Evolutionary conservation across 2,113 vertebrate species (phyloP).

Genomic region (Pycnonotus jocosus): DNA sequence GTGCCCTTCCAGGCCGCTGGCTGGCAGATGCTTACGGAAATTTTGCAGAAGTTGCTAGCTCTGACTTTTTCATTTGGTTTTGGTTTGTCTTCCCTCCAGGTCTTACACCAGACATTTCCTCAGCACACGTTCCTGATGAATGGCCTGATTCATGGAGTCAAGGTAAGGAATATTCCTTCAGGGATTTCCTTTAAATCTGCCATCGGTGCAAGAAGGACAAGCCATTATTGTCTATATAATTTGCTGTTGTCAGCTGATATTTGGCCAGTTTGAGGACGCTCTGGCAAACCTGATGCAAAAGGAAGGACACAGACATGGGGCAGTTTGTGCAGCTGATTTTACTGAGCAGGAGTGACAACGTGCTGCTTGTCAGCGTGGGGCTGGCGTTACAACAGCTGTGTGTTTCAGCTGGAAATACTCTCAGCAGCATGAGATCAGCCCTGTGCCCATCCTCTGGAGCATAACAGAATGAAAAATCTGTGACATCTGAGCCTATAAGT

Average conservation of each 20-base stretch:
- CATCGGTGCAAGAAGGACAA: background rate
- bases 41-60: background rate
- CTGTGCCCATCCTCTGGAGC: background rate
- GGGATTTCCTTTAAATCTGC: background rate
- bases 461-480: background rate
- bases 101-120: constrained; percentile 88
- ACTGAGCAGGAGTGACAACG: background rate
- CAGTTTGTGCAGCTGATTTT: background rate
- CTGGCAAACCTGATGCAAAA: background rate
- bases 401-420: background rate
- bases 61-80: background rate
- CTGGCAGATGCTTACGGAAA: background rate
- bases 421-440: background rate
- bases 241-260: background rate
- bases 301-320: background rate
- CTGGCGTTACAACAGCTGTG: background rate
- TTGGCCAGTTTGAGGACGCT: background rate
- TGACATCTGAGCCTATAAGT: background rate
- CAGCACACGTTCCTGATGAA: constrained; percentile 94
- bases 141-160: constrained; percentile 90
- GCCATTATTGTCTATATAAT: background rate
- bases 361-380: background rate
- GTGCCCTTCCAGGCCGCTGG: background rate
- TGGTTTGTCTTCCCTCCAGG: constrained; percentile 53
- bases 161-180: constrained; percentile 68